These are phyloP conservation scores for Elysia crispata DNA, from an alignment of 2,888 invertebrate species.

Conservation along the genomic window DNA sequence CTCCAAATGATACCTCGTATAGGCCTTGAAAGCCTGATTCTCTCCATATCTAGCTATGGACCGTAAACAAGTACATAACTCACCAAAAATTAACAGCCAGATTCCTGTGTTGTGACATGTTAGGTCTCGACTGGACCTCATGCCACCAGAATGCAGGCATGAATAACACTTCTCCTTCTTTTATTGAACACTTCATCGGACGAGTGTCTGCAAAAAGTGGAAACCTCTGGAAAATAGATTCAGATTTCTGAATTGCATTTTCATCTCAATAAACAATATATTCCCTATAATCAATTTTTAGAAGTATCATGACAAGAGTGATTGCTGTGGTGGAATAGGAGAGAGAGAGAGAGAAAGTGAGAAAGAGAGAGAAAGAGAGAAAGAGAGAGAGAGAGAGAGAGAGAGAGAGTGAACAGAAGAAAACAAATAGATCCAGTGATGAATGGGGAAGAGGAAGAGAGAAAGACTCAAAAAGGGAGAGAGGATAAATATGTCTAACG, in stretches of 20 bases:
- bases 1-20: too few species aligned
- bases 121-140: constrained; percentile 75
- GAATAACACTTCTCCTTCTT: constrained; percentile 73
- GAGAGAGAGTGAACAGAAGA: not conserved
- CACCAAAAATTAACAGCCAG: constrained; percentile 75
- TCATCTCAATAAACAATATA: too few species aligned
- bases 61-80: constrained; percentile 29
- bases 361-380: too few species aligned
- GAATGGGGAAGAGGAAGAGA: not conserved
- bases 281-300: too few species aligned
- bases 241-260: too few species aligned
- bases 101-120: constrained; percentile 63
- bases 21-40: too few species aligned
- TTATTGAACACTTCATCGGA: constrained; percentile 73
- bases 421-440: not conserved
- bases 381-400: constrained; percentile 1
- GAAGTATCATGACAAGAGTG: too few species aligned
- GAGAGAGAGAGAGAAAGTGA: too few species aligned
- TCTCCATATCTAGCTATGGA: too few species aligned
- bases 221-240: constrained; percentile 67
- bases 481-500: too few species aligned
- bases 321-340: too few species aligned
- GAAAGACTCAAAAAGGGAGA: too few species aligned
- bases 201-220: constrained; percentile 65
- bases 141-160: constrained; percentile 77